phyloP scores from a whole-genome alignment of 2,113 vertebrate genomes.

The Genyomyrus donnyi region DNA sequence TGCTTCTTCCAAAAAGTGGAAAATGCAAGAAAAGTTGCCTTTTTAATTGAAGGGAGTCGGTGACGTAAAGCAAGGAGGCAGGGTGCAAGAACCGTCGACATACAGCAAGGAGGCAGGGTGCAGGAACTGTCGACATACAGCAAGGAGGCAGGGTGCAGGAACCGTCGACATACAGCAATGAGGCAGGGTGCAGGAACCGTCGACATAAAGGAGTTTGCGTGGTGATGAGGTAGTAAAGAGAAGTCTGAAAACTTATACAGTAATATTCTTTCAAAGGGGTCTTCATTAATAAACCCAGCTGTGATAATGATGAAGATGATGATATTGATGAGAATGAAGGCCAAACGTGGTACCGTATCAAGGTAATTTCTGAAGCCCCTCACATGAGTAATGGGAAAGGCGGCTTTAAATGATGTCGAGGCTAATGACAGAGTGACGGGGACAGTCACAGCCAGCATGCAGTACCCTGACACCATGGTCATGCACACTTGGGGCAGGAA shows the following conservation, averaged over 20 bases:
- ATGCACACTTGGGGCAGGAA: slow-evolving; percentile 1
- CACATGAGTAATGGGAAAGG: not conserved
- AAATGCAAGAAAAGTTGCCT: not conserved
- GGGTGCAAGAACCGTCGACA: not conserved
- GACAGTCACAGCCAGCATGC: slow-evolving; percentile 20
- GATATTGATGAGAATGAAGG: not conserved
- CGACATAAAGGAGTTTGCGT: not conserved
- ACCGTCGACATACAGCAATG: not conserved
- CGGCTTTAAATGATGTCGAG: not conserved
- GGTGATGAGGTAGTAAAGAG: not conserved
- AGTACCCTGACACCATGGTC: slow-evolving; percentile 7
- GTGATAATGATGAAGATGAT: not conserved
- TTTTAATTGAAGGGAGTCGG: not conserved
- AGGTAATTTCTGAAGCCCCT: not conserved
- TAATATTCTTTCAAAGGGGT: not conserved
- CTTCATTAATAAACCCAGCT: not conserved
- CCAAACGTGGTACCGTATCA: not conserved
- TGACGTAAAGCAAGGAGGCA: no score
- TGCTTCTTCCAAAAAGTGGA: not conserved
- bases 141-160: not conserved
- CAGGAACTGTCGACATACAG: not conserved
- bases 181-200: not conserved
- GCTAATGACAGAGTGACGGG: not conserved
- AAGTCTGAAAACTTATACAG: not conserved
- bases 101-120: not conserved